phyloP scores from a whole-genome alignment of 2,113 vertebrate genomes.

The Hippocampus barbouri region DNA sequence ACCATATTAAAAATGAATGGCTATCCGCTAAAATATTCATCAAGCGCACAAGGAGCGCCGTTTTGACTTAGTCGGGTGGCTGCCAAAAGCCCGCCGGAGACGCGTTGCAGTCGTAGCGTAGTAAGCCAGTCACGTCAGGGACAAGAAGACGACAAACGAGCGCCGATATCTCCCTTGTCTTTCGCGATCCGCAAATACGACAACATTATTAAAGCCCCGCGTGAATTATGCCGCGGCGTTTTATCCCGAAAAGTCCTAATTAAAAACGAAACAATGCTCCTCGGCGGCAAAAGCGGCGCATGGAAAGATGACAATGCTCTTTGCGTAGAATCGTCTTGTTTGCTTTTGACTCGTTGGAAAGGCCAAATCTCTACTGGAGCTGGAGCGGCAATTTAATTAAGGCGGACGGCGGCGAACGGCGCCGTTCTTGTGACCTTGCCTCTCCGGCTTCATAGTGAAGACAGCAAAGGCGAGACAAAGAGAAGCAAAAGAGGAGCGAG shows the following conservation, averaged over 20 bases:
- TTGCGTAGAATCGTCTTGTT: constrained; percentile 14
- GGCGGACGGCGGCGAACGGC: constrained; percentile 27
- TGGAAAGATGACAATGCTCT: constrained; percentile 21
- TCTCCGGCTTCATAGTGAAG: constrained; percentile 43
- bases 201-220: constrained; percentile 12
- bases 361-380: constrained; percentile 12
- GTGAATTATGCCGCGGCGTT: constrained; percentile 36
- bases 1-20: constrained; percentile 63
- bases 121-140: background rate
- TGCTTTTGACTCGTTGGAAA: constrained; percentile 26
- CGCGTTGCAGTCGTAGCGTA: constrained; percentile 1
- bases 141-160: background rate
- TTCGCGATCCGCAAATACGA: constrained; percentile 20
- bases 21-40: constrained; percentile 63
- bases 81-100: constrained; percentile 19
- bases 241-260: constrained; percentile 40
- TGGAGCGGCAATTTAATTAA: constrained; percentile 49
- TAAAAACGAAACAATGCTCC: constrained; percentile 42
- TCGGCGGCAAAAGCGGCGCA: constrained; percentile 5
- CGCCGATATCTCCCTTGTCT: constrained; percentile 18
- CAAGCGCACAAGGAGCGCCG: constrained; percentile 18
- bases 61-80: constrained; percentile 19
- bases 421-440: constrained; percentile 41
- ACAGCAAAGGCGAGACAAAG: background rate
- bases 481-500: too few relatives aligned